Percentiles rank a stretch among this genome's conserved stretches.
phyloP scores from a whole-genome alignment of 2,797 vertebrate genomes.

The Simalia tracyae region DNA sequence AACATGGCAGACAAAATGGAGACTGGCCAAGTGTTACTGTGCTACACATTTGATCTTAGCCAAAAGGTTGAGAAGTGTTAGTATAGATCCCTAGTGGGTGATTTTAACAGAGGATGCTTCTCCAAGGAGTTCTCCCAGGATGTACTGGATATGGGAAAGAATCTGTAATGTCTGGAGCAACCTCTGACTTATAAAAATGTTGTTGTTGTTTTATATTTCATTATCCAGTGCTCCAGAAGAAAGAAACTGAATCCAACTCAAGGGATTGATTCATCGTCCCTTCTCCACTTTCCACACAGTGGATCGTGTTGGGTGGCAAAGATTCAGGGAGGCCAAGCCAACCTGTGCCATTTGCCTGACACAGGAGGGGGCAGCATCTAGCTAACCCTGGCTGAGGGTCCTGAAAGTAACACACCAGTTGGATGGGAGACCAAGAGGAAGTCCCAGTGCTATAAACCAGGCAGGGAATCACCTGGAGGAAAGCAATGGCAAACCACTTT shows the following conservation, averaged over 20 bases:
- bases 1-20: neutral
- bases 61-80: neutral
- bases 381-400: neutral
- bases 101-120: neutral
- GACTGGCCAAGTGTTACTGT: neutral
- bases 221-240: neutral
- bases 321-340: neutral
- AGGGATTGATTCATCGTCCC: neutral
- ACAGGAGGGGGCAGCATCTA: neutral
- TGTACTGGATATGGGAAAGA: neutral
- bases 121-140: neutral
- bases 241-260: neutral
- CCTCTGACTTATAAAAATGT: neutral
- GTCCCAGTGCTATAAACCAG: neutral
- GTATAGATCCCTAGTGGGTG: neutral
- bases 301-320: neutral
- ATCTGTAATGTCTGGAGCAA: neutral
- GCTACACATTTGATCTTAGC: neutral
- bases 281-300: neutral
- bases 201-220: neutral
- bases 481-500: neutral
- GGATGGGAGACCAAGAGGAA: neutral
- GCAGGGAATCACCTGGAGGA: neutral
- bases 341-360: neutral
- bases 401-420: neutral